Evolutionary conservation across 2,888 invertebrate species (phyloP), one percentile per base, ranked within the genome.

Genomic region (Drosophila nr. perissopoda): DNA sequence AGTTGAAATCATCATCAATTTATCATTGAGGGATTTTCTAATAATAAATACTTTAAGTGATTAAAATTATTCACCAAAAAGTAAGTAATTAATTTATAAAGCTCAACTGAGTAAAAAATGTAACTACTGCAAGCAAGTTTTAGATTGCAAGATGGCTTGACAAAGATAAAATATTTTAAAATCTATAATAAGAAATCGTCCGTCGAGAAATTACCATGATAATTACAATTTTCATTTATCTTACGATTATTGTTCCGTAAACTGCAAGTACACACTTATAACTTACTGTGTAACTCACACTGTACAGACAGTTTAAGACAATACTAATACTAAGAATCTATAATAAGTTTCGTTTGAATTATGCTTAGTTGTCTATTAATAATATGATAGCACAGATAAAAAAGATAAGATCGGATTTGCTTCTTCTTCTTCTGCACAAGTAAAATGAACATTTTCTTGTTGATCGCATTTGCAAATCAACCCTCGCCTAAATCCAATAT

Each of bases 401-500:
- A 34, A 34, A 34, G 13, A 13, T 5, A 34, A 34, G 13, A 13
- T 34, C 13, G 13, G 1, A 13, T 13, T 34, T 34, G 34, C 13
- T 13, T 33, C 1, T 4, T 4, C 13, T 7, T 36, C 34, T 34
- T 5, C 6, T 6, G 21, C 21, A 21, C 1, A 4, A 42, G 1
- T 0, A 7, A 21, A 21, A 13, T 45, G 0, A 45, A 25, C 16
- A 45, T 25, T 25, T 42, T 21, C 21, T 13, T 4, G 42, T 8
- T 25, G 25, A 25, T 45, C 45, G 0, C 25, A 45, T 45, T 45
- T 4, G 0, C 11, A 2, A 42, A 27, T 29, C 73, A 7, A 25
- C 64, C 62, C 73, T 77, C 69, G 73, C 18, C 31, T n/a, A 11
- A 36, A 18, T 25, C 21, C 51, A 25, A 59, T 60, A 48, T 49